A percentile compares a stretch with the other conserved stretches of the same genome.
phyloP scores from a whole-genome alignment of 2,888 invertebrate species.

The Diaprepes abbreviatus region DNA sequence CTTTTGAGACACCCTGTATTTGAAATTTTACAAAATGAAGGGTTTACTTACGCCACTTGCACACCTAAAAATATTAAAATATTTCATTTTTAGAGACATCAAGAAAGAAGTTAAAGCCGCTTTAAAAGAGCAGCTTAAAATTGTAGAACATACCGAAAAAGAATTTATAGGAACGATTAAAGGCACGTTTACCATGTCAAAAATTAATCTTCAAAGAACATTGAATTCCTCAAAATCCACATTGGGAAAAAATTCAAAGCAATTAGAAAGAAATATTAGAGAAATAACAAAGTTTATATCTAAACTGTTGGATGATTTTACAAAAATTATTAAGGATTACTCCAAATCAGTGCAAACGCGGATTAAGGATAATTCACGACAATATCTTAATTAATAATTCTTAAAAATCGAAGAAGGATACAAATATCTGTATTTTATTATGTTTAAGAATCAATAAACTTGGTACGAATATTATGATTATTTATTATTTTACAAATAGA shows the following conservation, averaged over 20 bases:
- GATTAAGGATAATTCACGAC: neutral
- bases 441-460: too few relatives aligned
- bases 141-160: constrained; percentile 1
- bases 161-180: constrained; percentile 4
- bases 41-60: too few relatives aligned
- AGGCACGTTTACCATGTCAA: constrained; percentile 2
- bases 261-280: constrained; percentile 20
- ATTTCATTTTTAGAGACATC: constrained; percentile 25
- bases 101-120: constrained; percentile 5
- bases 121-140: constrained; percentile 1
- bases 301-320: constrained; percentile 9
- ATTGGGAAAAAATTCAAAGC: constrained; percentile 10
- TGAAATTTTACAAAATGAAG: too few relatives aligned
- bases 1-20: too few relatives aligned
- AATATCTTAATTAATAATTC: too few relatives aligned
- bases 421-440: too few relatives aligned
- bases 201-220: neutral
- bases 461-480: too few relatives aligned
- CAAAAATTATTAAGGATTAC: constrained; percentile 3
- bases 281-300: constrained; percentile 14
- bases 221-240: constrained; percentile 1
- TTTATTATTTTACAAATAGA: too few relatives aligned
- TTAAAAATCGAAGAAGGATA: too few relatives aligned
- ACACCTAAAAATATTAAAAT: too few relatives aligned
- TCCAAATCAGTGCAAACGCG: neutral